A percentile compares a stretch with the other conserved stretches of the same genome.
These are phyloP conservation scores for Drosophila bunnanda DNA, from an alignment of 2,888 invertebrate genomes.

Conservation along the genomic window DNA sequence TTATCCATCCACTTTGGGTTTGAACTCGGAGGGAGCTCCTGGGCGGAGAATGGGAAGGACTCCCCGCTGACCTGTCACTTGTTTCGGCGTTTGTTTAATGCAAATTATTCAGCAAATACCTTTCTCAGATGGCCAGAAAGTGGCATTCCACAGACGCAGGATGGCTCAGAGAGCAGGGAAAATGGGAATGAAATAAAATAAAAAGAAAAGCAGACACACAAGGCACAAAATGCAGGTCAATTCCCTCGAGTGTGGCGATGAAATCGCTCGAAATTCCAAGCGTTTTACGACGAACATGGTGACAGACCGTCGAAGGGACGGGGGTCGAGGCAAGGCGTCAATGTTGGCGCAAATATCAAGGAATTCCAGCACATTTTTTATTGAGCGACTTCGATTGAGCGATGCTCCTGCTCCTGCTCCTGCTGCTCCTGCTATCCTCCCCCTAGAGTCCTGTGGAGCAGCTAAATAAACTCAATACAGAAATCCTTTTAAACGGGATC, in stretches of 20 bases:
- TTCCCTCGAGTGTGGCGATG: constrained; percentile 39
- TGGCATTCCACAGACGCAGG: constrained; percentile 15
- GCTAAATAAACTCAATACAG: constrained; percentile 68
- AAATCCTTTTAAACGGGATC: constrained; percentile 55
- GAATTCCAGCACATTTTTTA: constrained; percentile 68
- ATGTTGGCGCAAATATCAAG: constrained; percentile 53
- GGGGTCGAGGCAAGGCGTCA: constrained; percentile 11
- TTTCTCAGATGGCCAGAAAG: constrained; percentile 1
- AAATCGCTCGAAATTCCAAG: constrained; percentile 57
- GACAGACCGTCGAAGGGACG: constrained; percentile 13
- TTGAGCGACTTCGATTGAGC: constrained; percentile 71
- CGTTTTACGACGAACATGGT: constrained; percentile 37
- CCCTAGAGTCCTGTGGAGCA: constrained; percentile 28
- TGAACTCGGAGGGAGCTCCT: neutral
- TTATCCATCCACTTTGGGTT: constrained; percentile 19
- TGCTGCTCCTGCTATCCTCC: neutral
- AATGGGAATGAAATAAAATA: neutral
- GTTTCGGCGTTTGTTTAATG: constrained; percentile 26
- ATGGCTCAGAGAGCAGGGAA: neutral
- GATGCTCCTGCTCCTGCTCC: constrained; percentile 11
- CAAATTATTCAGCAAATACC: constrained; percentile 42
- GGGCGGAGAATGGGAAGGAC: too few species aligned
- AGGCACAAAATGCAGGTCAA: constrained; percentile 62
- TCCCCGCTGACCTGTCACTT: constrained; percentile 17
- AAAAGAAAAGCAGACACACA: constrained; percentile 4